Conservation (phyloP, 2,888 invertebrate genomes). For the Eupithecia subfuscata region DNA sequence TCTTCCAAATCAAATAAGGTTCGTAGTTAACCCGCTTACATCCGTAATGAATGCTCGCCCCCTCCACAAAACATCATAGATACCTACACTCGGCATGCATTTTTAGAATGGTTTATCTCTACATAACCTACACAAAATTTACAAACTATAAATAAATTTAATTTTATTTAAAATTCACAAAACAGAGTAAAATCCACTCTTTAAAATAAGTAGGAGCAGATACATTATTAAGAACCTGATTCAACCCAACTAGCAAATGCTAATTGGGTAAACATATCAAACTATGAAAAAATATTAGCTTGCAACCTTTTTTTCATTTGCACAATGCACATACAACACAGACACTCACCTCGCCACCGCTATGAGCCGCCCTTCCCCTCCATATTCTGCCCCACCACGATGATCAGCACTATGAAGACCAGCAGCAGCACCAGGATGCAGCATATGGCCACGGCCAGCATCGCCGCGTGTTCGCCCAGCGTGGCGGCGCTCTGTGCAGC, state of each 20-base stretch:
- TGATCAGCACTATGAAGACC: slow-evolving; percentile 92
- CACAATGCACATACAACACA: background rate
- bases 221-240: background rate
- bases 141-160: background rate
- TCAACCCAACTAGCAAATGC: background rate
- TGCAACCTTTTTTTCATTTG: background rate
- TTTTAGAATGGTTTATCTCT: too few species aligned
- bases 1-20: too few species aligned
- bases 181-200: background rate
- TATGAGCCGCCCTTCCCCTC: slow-evolving; percentile 85
- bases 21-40: too few species aligned
- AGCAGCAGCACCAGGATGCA: slow-evolving; percentile 91
- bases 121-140: too few species aligned
- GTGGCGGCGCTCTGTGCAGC: slow-evolving; percentile 72
- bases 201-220: background rate
- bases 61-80: too few species aligned
- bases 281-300: background rate
- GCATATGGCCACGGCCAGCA: slow-evolving; percentile 93
- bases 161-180: background rate
- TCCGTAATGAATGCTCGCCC: too few species aligned
- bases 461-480: slow-evolving; percentile 85
- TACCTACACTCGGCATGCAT: too few species aligned
- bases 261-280: background rate
- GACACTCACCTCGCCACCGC: slow-evolving; percentile 64
- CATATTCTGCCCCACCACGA: slow-evolving; percentile 91